Conservation (phyloP, 1,140 invertebrate genomes). For the Cydia splendana region DNA sequence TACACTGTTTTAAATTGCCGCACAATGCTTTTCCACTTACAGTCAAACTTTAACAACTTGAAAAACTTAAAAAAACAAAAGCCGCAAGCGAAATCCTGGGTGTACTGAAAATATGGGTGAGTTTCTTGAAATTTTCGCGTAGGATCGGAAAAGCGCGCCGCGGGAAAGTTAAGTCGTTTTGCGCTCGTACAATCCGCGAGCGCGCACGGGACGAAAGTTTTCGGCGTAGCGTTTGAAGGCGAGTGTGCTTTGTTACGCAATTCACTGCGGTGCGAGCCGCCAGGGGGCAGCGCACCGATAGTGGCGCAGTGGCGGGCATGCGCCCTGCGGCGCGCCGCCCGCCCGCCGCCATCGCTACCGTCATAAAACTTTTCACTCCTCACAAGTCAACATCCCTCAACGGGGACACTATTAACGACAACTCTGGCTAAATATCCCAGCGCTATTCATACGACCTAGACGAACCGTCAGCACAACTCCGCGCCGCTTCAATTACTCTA, state of each 20-base stretch:
- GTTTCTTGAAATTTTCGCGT: conserved; percentile 32
- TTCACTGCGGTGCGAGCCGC: conserved; percentile 70
- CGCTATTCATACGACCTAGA: conserved; percentile 17
- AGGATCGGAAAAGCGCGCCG: conserved; percentile 46
- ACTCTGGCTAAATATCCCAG: neutral
- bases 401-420: conserved; percentile 21
- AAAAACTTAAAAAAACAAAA: conserved; percentile 56
- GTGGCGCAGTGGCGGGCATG: conserved; percentile 77
- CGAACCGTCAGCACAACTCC: conserved; percentile 1
- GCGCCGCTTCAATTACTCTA: conserved; percentile 31
- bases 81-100: conserved; percentile 40
- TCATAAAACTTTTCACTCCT: conserved; percentile 46
- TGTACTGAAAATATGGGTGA: conserved; percentile 23
- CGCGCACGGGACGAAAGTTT: conserved; percentile 67
- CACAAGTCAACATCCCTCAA: conserved; percentile 36
- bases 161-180: conserved; percentile 70
- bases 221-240: conserved; percentile 63
- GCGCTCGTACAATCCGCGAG: conserved; percentile 62
- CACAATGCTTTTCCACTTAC: conserved; percentile 44
- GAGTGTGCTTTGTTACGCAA: conserved; percentile 78
- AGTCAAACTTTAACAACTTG: conserved; percentile 61
- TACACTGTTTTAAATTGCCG: conserved; percentile 54
- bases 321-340: conserved; percentile 52
- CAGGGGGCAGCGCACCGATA: conserved; percentile 69
- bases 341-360: conserved; percentile 30